A percentile compares a stretch with the other conserved stretches of the same genome.
These are phyloP conservation scores for Schrankia costaestrigalis DNA, from an alignment of 2,888 invertebrate species.

Conservation along the genomic window DNA sequence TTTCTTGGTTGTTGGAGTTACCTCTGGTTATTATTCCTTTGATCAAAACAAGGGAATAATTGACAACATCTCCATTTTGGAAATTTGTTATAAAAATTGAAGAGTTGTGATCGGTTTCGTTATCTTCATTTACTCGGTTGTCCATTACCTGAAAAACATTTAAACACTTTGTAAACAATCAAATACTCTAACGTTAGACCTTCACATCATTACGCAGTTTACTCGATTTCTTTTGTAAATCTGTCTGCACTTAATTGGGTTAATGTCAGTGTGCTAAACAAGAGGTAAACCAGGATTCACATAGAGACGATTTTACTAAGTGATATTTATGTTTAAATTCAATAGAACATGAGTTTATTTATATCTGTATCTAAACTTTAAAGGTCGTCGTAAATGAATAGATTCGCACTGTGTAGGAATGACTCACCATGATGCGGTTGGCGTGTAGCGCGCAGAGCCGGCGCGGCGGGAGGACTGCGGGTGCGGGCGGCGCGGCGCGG, in stretches of 20 bases:
- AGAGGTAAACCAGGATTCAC: slow-evolving; percentile 9
- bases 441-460: slow-evolving; percentile 70
- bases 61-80: slow-evolving; percentile 81
- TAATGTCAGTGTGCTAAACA: slow-evolving; percentile 29
- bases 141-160: slow-evolving; percentile 77
- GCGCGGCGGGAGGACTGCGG: slow-evolving; percentile 75
- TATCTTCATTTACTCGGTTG: slow-evolving; percentile 66
- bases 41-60: slow-evolving; percentile 82
- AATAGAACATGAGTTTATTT: slow-evolving; percentile 44
- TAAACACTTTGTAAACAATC: no score
- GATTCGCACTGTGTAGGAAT: slow-evolving; percentile 69
- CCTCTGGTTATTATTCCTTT: slow-evolving; percentile 80
- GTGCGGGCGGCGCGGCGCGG: slow-evolving; percentile 62
- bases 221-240: slow-evolving; percentile 41
- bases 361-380: slow-evolving; percentile 41
- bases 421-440: slow-evolving; percentile 79
- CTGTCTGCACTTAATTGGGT: slow-evolving; percentile 48
- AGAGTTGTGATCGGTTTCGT: slow-evolving; percentile 67
- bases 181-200: slow-evolving; percentile 34
- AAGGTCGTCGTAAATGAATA: slow-evolving; percentile 65
- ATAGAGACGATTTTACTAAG: slow-evolving; percentile 16
- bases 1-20: slow-evolving; percentile 63
- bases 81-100: slow-evolving; percentile 81
- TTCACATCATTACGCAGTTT: slow-evolving; percentile 41
- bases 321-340: slow-evolving; percentile 27